Base-by-base conservation (phyloP, 2,797 vertebrate species). In the Gambusia yucatana region DNA sequence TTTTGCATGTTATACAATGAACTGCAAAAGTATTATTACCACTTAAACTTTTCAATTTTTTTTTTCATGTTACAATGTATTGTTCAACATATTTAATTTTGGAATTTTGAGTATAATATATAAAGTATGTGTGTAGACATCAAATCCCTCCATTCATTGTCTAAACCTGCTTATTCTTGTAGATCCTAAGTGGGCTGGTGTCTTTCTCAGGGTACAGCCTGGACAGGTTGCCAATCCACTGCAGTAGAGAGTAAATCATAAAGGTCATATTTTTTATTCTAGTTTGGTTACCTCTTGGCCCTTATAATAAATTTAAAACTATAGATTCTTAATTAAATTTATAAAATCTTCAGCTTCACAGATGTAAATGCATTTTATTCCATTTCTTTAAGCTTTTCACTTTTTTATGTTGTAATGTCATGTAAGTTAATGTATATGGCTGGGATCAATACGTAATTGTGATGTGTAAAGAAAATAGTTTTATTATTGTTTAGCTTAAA, bases 1-100 rank as follows among this genome's bases (percentile, higher is more conserved):
- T 82, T 77, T 77, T 79, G 72, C 74, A 77, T 84, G 80, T 69
- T 69, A 69, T 43, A 69, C 22, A 44, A n/a, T 43, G 39, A 25
- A 10, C 43, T 69, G 67, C 33, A 44, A 69, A 69, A 44, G 13
- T n/a, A 6, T 69, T 43, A 8, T 43, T 69, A 69, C 36, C 22
- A 4, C 65, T 69, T 43, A 22, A 43, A 69, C 22, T 6, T 69
- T 69, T 41, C 33, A 33, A 3, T 11, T 1, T 13, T 43, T 43
- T 43, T 25, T 69, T 22, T 43, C 10, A 69, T 69, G 67, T n/a
- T n/a, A 69, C 10, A 69, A 14, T 25, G 9, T 69, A 20, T 22
- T n/a, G 25, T 43, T n/a, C 6, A 6, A 43, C 2, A 0, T 6
- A 43, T n/a, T 25, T 44, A 43, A 2, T n/a, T 6, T 11, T 69